A percentile compares a stretch with the other conserved stretches of the same genome.
These are phyloP conservation scores for Charina bottae DNA, from an alignment of 2,113 vertebrate species.

Conservation along the genomic window DNA sequence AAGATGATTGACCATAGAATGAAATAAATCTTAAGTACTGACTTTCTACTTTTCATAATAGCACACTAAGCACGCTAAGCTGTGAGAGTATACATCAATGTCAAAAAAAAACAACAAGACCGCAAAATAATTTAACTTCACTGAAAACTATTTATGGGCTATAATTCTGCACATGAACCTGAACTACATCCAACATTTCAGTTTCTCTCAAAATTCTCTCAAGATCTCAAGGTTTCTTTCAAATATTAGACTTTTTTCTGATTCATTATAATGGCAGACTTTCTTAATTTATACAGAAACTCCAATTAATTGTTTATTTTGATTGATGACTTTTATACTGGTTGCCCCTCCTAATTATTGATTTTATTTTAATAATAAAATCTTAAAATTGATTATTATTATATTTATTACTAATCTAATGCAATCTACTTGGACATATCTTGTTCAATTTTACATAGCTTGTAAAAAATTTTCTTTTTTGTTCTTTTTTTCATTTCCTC, in stretches of 20 bases:
- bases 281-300: not conserved
- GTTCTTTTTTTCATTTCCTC: not conserved
- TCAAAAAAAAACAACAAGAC: not conserved
- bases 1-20: not conserved
- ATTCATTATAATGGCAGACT: not conserved
- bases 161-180: not conserved
- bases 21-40: not conserved
- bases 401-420: not conserved
- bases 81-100: not conserved
- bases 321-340: not conserved
- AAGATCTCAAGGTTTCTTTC: not conserved
- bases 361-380: not conserved
- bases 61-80: not conserved
- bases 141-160: not conserved
- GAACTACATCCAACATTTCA: not conserved
- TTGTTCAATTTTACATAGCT: not conserved
- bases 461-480: too few species aligned
- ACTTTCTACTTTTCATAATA: not conserved
- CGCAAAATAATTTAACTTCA: not conserved
- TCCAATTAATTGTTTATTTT: not conserved
- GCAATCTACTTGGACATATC: not conserved
- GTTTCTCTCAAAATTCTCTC: not conserved
- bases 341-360: not conserved
- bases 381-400: not conserved
- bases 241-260: not conserved